These are phyloP conservation scores for Speoplatyrhinus poulsoni DNA, from an alignment of 2,113 vertebrate genomes.

Conservation along the genomic window DNA sequence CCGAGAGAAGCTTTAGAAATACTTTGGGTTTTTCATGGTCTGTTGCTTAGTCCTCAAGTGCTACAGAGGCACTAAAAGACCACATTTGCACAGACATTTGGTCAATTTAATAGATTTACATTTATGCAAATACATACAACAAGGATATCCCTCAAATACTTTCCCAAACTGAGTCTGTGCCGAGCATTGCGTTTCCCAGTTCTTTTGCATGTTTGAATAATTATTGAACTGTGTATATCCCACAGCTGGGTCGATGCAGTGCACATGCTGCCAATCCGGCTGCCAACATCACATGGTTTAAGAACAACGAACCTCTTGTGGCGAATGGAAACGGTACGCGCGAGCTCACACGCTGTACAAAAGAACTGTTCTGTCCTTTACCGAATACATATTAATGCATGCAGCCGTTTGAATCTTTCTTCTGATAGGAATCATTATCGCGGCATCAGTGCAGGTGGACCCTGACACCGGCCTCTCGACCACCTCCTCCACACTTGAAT, in stretches of 20 bases:
- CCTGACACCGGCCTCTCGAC: constrained; percentile 79
- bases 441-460: constrained; percentile 68
- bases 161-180: neutral
- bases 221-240: constrained; percentile 20
- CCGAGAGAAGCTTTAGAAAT: constrained; percentile 50
- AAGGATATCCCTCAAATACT: neutral
- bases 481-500: constrained; percentile 81
- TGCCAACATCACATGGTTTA: constrained; percentile 86
- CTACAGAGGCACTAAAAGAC: constrained; percentile 16
- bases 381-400: neutral
- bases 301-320: constrained; percentile 77
- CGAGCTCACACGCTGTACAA: neutral
- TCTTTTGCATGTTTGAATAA: constrained; percentile 16
- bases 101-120: constrained; percentile 32
- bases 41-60: constrained; percentile 36
- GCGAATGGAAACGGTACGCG: constrained; percentile 78
- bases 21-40: constrained; percentile 67
- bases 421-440: constrained; percentile 78
- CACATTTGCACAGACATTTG: constrained; percentile 27
- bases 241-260: constrained; percentile 85
- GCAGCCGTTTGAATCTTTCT: constrained; percentile 29
- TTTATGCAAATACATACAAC: constrained; percentile 4
- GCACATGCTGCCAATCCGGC: constrained; percentile 84
- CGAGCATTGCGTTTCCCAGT: neutral
- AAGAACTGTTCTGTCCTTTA: neutral